phyloP scores from a whole-genome alignment of 2,113 vertebrate species.

The Lophius piscatorius region DNA sequence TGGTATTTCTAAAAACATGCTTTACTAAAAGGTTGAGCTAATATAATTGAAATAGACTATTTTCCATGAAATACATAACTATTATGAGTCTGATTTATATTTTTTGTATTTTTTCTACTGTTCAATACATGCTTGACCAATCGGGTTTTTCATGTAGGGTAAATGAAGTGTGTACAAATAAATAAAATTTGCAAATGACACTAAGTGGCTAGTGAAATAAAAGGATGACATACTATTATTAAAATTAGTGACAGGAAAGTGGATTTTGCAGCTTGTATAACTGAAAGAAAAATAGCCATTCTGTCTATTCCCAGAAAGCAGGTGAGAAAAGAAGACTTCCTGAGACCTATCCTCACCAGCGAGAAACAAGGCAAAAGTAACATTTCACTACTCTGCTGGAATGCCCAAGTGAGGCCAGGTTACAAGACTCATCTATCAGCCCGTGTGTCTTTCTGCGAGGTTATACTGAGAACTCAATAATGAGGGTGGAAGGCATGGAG shows the following conservation, averaged over 20 bases:
- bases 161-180: too few species aligned
- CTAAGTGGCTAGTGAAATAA: neutral
- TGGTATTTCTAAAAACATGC: too few species aligned
- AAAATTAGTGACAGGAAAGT: conserved; percentile 2
- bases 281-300: too few species aligned
- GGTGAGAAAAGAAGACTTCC: conserved; percentile 39
- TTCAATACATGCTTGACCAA: too few species aligned
- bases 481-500: neutral
- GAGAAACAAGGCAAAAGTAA: conserved; percentile 6
- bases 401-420: conserved; percentile 14
- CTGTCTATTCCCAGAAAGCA: conserved; percentile 5
- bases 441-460: neutral
- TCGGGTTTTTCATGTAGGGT: too few species aligned
- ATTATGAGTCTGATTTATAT: too few species aligned
- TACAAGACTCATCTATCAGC: conserved; percentile 26
- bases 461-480: neutral
- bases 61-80: too few species aligned
- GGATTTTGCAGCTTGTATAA: neutral
- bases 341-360: conserved; percentile 41
- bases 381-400: conserved; percentile 7
- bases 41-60: too few species aligned
- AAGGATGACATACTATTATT: neutral
- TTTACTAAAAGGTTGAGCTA: too few species aligned
- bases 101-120: too few species aligned
- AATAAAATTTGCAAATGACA: too few species aligned